Base-by-base conservation (phyloP, 2,113 vertebrate species). In the Pollachius pollachius region DNA sequence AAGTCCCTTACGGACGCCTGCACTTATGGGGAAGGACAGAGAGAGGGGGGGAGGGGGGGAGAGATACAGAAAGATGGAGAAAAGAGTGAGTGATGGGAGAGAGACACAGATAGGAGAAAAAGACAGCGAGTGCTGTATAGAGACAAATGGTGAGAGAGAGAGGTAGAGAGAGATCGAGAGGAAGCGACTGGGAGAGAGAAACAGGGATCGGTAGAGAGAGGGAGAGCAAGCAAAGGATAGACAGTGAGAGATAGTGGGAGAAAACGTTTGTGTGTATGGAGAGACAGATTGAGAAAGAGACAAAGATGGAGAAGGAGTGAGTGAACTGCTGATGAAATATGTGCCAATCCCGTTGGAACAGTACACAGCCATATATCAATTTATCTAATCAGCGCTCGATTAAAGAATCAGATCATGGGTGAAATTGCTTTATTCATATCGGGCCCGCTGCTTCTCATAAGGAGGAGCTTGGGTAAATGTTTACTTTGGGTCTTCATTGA, bases 361-460 rank as follows among this genome's bases (percentile, higher is more conserved):
- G 11, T 65, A 62, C 58, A 16, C 37, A 18, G 58, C 72, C 72
- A 58, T 48, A 37, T 41, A n/a, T 15, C 52, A 68, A 67, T 64
- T 67, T 4, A 75, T 70, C 71, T 71, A 74, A 76, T 76, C 63
- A 67, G 9, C 23, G 64, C n/a, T 23, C 58, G 69, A 79, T 77
- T 64, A 69, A 75, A 72, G 64, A 76, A 56, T 68, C 61, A 52
- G 63, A 79, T 80, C 80, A 82, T 76, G 80, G 73, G 70, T 81
- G 73, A 87, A 89, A 81, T 87, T 82, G 74, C 69, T 86, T 83
- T 72, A 84, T 87, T 85, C 70, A 69, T 82, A 75, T 81, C 68
- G 73, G 73, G 68, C 74, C 65, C 69, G 65, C 67, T 61, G 62
- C 69, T 69, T 72, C 69, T 80, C 67, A 69, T 48, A 63, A 80